phyloP scores from a whole-genome alignment of 30 jellyfish, hydroid and myxozoan species.

The Mastigias papua region DNA sequence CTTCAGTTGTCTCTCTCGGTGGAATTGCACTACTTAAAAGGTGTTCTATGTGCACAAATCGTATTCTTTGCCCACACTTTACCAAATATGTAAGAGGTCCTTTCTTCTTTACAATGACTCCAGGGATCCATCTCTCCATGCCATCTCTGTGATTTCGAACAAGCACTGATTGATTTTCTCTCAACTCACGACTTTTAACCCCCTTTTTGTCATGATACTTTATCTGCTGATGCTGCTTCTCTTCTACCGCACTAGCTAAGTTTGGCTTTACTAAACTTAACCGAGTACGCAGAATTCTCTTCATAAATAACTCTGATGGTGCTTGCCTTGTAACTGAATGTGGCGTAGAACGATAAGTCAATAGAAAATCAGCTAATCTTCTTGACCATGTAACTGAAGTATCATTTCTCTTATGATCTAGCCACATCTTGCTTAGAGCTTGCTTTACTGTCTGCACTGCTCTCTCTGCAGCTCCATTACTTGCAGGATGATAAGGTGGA shows the following conservation, averaged over 20 bases:
- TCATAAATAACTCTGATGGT: constrained; percentile 66
- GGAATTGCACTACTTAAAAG: constrained; percentile 45
- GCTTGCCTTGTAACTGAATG: constrained; percentile 56
- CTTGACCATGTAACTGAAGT: constrained; percentile 37
- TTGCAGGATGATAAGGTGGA: constrained; percentile 48
- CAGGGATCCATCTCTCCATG: constrained; percentile 51
- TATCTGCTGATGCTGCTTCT: constrained; percentile 61
- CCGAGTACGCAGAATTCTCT: constrained; percentile 55
- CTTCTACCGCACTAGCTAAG: constrained; percentile 53
- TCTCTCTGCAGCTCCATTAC: constrained; percentile 39
- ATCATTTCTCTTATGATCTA: constrained; percentile 28
- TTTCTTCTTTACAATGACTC: constrained; percentile 54
- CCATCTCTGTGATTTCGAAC: constrained; percentile 54
- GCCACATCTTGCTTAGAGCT: constrained; percentile 50
- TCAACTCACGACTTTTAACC: constrained; percentile 43
- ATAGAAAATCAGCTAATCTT: constrained; percentile 45
- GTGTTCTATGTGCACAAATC: constrained; percentile 57
- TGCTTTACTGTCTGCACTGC: constrained; percentile 42
- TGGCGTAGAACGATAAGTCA: constrained; percentile 64
- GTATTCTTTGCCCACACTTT: constrained; percentile 25
- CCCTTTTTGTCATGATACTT: constrained; percentile 42
- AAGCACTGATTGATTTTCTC: constrained; percentile 34
- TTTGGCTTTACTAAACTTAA: constrained; percentile 48
- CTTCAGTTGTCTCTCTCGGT: constrained; percentile 58
- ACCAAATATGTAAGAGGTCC: constrained; percentile 58